A percentile compares a stretch with the other conserved stretches of the same genome.
These are phyloP conservation scores for Subanguina moxae DNA, from an alignment of 1,140 invertebrate species.

Conservation along the genomic window DNA sequence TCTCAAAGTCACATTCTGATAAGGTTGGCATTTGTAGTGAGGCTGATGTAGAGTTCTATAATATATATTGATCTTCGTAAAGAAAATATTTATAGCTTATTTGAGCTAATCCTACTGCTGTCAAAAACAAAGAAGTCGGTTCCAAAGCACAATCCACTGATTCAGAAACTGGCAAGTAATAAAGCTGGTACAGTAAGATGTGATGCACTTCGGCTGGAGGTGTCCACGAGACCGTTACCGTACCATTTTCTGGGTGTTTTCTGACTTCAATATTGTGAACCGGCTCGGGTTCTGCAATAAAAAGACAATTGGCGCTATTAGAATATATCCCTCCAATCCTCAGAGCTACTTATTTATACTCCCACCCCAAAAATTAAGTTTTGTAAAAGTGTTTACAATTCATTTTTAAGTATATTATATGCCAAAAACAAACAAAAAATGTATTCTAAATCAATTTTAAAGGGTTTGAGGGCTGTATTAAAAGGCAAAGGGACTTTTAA, in stretches of 20 bases:
- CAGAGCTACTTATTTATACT: no score
- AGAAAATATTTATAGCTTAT: no score
- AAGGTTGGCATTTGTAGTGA: neutral
- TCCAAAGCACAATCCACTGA: slow-evolving; percentile 16
- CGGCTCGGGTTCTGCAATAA: slow-evolving; percentile 31
- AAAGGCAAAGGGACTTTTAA: no score
- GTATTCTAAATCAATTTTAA: no score
- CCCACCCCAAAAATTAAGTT: no score
- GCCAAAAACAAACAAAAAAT: no score
- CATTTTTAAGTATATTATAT: no score
- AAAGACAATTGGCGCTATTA: no score
- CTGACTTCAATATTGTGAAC: slow-evolving; percentile 25
- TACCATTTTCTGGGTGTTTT: slow-evolving; percentile 20
- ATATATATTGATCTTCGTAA: no score
- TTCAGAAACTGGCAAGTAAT: slow-evolving; percentile 23
- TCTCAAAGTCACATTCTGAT: slow-evolving; percentile 21
- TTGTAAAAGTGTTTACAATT: no score
- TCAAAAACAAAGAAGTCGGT: slow-evolving; percentile 27
- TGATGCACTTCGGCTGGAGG: slow-evolving; percentile 12
- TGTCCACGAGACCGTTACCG: slow-evolving; percentile 24
- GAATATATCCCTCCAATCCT: no score
- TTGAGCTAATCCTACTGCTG: slow-evolving; percentile 15
- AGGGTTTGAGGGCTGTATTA: no score
- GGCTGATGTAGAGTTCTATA: slow-evolving; percentile 18
- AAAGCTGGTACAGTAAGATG: slow-evolving; percentile 32